phyloP scores from a whole-genome alignment of 2,113 vertebrate species.

The Eublepharis macularius region DNA sequence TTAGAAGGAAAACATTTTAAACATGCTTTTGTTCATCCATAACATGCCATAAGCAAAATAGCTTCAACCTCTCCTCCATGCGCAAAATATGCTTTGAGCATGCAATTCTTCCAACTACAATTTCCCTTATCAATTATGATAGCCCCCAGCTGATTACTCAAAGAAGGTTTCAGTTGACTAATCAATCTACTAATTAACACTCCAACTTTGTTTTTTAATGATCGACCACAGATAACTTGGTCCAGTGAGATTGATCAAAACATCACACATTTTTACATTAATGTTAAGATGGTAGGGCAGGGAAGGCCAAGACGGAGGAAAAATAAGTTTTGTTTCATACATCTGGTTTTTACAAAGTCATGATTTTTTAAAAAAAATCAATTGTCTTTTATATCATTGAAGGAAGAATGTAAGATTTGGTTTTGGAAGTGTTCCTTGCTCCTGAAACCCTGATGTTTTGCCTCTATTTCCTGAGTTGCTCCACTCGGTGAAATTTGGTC shows the following conservation, averaged over 20 bases:
- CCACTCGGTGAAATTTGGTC: conserved; percentile 68
- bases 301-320: not conserved
- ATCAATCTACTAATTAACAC: not conserved
- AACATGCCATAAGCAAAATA: too few species aligned
- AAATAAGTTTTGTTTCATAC: not conserved
- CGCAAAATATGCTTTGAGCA: too few species aligned
- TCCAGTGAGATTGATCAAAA: not conserved
- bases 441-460: conserved; percentile 62
- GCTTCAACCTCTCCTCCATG: too few species aligned
- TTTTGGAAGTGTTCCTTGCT: conserved; percentile 53
- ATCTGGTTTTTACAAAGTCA: too few species aligned
- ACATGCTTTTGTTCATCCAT: too few species aligned
- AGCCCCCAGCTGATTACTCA: not conserved
- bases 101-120: not conserved
- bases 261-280: not conserved
- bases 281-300: too few species aligned
- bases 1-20: too few species aligned
- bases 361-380: too few species aligned
- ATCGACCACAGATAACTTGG: not conserved
- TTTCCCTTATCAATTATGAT: not conserved
- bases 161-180: not conserved
- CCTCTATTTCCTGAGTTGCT: conserved; percentile 66
- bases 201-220: too few species aligned
- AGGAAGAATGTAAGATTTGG: conserved; percentile 48
- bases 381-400: conserved; percentile 46